These are phyloP conservation scores for Chrysocyon brachyurus DNA, from an alignment of 2,797 vertebrate genomes.

Conservation along the genomic window DNA sequence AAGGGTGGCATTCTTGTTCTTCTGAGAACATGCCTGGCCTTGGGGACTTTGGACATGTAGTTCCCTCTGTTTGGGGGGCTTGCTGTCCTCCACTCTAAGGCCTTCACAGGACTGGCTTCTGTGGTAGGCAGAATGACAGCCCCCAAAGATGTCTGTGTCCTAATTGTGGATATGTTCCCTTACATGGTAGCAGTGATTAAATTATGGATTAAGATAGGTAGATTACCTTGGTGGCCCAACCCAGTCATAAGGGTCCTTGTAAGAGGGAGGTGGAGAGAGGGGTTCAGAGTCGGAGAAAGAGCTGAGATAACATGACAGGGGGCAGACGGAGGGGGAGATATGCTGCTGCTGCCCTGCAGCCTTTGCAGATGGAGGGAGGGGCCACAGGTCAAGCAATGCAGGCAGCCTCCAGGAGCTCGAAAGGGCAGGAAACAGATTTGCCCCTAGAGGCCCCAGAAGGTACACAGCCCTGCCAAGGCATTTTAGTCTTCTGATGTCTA, in stretches of 20 bases:
- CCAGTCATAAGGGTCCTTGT: not conserved
- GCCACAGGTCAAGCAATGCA: too few relatives aligned
- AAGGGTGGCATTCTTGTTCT: not conserved
- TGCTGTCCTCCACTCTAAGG: not conserved
- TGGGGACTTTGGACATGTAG: not conserved
- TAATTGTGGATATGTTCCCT: not conserved
- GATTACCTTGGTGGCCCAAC: not conserved
- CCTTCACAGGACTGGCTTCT: not conserved
- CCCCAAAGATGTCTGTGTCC: not conserved
- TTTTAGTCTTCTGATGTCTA: not conserved
- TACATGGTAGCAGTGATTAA: not conserved
- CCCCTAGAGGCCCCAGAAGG: not conserved
- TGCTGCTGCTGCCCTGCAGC: fast-evolving
- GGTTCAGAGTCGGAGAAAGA: not conserved
- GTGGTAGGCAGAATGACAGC: not conserved
- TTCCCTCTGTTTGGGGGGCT: not conserved
- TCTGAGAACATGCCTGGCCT: not conserved
- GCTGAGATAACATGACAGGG: too few relatives aligned
- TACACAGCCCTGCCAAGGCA: not conserved
- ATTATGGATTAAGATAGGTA: not conserved
- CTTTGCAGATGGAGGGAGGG: not conserved
- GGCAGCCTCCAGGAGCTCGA: not conserved
- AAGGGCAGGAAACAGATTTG: not conserved
- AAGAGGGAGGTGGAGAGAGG: not conserved
- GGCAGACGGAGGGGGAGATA: not conserved